These are phyloP conservation scores for Solen grandis DNA, from an alignment of 1,140 invertebrate genomes.

Conservation along the genomic window DNA sequence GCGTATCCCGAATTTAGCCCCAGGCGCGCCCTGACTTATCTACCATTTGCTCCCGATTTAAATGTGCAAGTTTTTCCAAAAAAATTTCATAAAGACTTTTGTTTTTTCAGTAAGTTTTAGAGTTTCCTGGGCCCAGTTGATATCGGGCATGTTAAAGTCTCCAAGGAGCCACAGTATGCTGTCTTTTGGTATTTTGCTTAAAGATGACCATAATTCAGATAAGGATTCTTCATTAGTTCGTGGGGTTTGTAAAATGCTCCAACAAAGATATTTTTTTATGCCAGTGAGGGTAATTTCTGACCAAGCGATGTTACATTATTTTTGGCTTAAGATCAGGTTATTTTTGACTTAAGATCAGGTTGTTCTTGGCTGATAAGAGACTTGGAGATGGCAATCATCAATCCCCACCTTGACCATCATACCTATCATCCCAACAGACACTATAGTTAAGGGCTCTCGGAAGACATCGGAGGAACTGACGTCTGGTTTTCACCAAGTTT, in stretches of 20 bases:
- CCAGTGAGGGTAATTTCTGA: too few relatives aligned
- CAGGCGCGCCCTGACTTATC: slow-evolving; percentile 23
- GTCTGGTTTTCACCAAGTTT: too few relatives aligned
- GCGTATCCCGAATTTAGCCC: too few relatives aligned
- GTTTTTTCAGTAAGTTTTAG: too few relatives aligned
- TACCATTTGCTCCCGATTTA: slow-evolving; percentile 28
- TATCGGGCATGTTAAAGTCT: slow-evolving; percentile 28
- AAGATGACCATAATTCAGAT: slow-evolving; percentile 9
- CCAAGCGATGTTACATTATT: not conserved
- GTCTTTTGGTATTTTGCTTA: slow-evolving; percentile 19
- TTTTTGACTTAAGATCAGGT: not conserved
- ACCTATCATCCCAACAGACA: not conserved
- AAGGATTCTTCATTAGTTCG: slow-evolving; percentile 14
- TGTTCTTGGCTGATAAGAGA: not conserved
- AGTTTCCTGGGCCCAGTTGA: slow-evolving; percentile 1
- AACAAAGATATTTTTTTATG: not conserved
- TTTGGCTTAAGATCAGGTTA: slow-evolving; percentile 2
- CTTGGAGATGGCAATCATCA: too few relatives aligned
- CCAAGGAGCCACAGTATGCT: slow-evolving; percentile 15
- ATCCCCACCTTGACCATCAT: not conserved
- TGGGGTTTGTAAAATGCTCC: slow-evolving; percentile 27
- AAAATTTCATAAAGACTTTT: not conserved
- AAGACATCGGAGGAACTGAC: too few relatives aligned
- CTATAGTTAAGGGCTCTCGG: slow-evolving; percentile 1
- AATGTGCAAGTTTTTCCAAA: slow-evolving; percentile 3